Conservation (phyloP, 2,797 vertebrate genomes). For the Lithobates sylvaticus region DNA sequence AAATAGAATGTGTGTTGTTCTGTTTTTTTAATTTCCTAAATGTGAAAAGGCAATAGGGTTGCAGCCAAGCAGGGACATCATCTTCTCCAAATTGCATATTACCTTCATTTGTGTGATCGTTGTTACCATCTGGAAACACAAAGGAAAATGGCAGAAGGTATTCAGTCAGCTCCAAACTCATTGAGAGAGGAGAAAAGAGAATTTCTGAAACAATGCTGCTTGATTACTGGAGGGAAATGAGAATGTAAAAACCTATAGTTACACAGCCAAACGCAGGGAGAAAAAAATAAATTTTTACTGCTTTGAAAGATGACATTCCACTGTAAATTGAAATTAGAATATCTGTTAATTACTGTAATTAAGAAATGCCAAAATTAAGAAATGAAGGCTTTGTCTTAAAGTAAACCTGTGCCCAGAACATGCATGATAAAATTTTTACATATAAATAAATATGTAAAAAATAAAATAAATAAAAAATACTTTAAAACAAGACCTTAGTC, state of each 20-base stretch:
- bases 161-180: constrained; percentile 41
- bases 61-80: background rate
- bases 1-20: no score
- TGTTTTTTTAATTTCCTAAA: background rate
- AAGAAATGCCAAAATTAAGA: constrained; percentile 53
- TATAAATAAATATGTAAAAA: no score
- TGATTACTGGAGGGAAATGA: constrained; percentile 55
- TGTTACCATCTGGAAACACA: constrained; percentile 55
- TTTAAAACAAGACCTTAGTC: no score
- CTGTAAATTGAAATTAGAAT: constrained; percentile 58
- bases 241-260: constrained; percentile 44
- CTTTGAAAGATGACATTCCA: constrained; percentile 38
- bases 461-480: no score
- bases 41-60: background rate
- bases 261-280: constrained; percentile 1
- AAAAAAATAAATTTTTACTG: background rate
- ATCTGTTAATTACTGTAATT: constrained; percentile 58
- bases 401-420: no score
- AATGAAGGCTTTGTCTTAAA: constrained; percentile 46
- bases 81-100: constrained; percentile 34
- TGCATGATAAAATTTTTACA: no score
- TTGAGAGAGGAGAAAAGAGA: constrained; percentile 46
- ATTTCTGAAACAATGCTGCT: constrained; percentile 51
- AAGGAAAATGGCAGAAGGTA: constrained; percentile 49
- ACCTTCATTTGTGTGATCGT: constrained; percentile 38